Evolutionary conservation across 2,888 invertebrate genomes (phyloP), one percentile per base, ranked within the genome.

Genomic region (Papilio protenor): DNA sequence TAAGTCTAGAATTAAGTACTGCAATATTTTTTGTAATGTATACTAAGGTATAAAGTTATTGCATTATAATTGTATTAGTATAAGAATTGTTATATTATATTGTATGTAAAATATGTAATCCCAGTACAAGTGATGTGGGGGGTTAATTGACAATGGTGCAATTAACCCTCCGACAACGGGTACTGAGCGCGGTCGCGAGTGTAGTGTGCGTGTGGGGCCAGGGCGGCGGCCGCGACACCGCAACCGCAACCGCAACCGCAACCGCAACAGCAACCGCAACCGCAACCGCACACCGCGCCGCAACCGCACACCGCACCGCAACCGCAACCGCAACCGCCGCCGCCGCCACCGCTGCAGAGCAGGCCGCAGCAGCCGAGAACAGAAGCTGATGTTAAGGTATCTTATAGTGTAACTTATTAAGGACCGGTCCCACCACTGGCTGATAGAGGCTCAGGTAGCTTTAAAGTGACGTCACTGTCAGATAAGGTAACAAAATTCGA

Each of bases 171-270:
- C 81, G 40, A 76, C 64, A 73, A 82, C 82, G 83, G 81, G 82
- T 82, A 81, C 81, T 81, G 81, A 79, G 81, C 79, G 81, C 79
- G 81, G 78, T 55, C 55, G 78, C 90, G 88, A 91, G 91, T 90
- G 87, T 87, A 87, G 89, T 88, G 84, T 88, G 85, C 87, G 88
- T 88, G 84, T 87, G 89, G 89, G 89, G 87, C 88, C 85, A 87
- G 87, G 81, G 85, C 84, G 83, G 82, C 80, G 83, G 83, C 82
- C 81, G 89, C 85, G 88, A 89, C 90, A 88, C 88, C 88, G 87
- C 88, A 81, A 85, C 85, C 82, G 80, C 81, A 84, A 81, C 82
- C 83, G 82, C 79, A 76, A 81, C 81, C 77, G 81, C n/a, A n/a
- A 88, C 88, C 88, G 87, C 88, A 81, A 85, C 85, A 82, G 80